phyloP scores from a whole-genome alignment of 2,113 vertebrate genomes.

The Clinocottus analis region DNA sequence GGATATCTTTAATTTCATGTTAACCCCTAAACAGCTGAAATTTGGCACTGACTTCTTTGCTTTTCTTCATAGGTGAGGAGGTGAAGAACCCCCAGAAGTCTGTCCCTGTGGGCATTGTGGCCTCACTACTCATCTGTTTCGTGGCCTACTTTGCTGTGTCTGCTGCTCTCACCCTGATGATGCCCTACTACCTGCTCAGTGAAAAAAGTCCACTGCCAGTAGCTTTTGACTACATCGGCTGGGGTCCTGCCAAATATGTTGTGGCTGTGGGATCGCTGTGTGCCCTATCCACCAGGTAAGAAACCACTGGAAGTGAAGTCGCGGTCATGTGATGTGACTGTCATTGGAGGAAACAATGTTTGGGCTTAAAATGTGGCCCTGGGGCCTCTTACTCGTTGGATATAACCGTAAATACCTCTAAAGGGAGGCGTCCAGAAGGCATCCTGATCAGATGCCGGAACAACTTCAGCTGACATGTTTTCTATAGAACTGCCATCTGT shows the following conservation, averaged over 20 bases:
- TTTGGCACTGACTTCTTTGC: neutral
- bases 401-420: too few species aligned
- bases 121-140: constrained; percentile 90
- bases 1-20: neutral
- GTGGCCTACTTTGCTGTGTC: constrained; percentile 89
- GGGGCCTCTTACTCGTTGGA: too few species aligned
- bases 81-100: constrained; percentile 88
- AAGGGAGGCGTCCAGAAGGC: too few species aligned
- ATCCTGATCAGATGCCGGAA: too few species aligned
- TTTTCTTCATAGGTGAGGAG: constrained; percentile 84
- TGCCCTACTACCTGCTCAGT: constrained; percentile 88
- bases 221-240: constrained; percentile 86
- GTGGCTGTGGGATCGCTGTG: constrained; percentile 86
- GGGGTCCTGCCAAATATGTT: constrained; percentile 84
- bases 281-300: constrained; percentile 85
- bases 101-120: constrained; percentile 86
- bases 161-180: constrained; percentile 90
- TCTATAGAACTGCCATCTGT: too few species aligned
- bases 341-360: neutral
- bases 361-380: neutral
- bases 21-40: neutral
- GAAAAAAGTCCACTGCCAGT: constrained; percentile 85
- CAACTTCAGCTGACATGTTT: too few species aligned
- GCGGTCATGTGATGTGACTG: neutral
- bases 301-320: neutral